phyloP scores from a whole-genome alignment of 2,888 invertebrate species.

The Cyaniris semiargus region DNA sequence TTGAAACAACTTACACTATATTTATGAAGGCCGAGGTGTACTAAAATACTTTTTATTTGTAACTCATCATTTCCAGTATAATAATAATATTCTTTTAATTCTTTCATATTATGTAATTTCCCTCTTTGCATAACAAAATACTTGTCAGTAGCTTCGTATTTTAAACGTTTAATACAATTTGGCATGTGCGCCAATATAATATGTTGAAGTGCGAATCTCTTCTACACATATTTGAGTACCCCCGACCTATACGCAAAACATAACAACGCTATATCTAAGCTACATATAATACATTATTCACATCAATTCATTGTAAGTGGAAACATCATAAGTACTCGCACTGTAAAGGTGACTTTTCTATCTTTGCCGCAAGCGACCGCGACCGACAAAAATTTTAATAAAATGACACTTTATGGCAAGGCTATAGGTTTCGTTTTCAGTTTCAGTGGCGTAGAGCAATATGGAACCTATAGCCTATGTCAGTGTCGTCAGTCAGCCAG shows the following conservation, averaged over 20 bases:
- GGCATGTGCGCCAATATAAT: background rate
- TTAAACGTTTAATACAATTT: background rate
- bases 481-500: too few relatives aligned
- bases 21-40: slow-evolving; percentile 18
- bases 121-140: too few relatives aligned
- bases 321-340: slow-evolving; percentile 25
- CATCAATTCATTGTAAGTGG: slow-evolving; percentile 28
- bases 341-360: background rate
- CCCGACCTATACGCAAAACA: slow-evolving; percentile 22
- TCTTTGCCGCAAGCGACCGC: too few relatives aligned
- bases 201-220: background rate
- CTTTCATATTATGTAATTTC: too few relatives aligned
- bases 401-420: too few relatives aligned
- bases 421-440: too few relatives aligned
- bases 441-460: too few relatives aligned
- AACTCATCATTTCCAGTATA: background rate
- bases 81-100: too few relatives aligned
- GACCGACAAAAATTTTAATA: too few relatives aligned
- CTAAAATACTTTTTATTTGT: background rate
- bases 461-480: too few relatives aligned
- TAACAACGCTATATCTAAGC: slow-evolving; percentile 15
- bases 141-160: background rate
- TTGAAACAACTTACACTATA: slow-evolving; percentile 21
- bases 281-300: slow-evolving; percentile 4
- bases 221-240: background rate